phyloP scores from a whole-genome alignment of 2,113 vertebrate species.

The Gila orcuttii region DNA sequence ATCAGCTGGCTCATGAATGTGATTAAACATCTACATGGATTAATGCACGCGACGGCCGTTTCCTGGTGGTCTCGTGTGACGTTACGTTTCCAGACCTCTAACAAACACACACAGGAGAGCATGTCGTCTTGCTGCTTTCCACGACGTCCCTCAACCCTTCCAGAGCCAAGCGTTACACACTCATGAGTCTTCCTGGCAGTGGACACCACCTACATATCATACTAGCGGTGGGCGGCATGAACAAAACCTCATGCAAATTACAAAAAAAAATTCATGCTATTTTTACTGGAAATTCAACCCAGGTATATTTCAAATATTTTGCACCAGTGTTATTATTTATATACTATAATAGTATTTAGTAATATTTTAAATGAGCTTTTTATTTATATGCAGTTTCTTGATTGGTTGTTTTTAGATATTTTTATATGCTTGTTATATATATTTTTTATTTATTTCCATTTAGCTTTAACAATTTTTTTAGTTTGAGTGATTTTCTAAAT shows the following conservation, averaged over 20 bases:
- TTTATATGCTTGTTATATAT: neutral
- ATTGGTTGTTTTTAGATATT: neutral
- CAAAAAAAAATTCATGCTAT: neutral
- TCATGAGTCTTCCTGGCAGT: slow-evolving; percentile 26
- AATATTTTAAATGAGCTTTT: neutral
- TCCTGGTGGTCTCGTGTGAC: slow-evolving; percentile 25
- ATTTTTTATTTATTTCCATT: neutral
- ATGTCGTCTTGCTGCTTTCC: slow-evolving; percentile 30
- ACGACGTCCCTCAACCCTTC: neutral
- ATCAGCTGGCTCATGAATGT: neutral
- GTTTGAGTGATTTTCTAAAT: no score
- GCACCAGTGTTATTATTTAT: neutral
- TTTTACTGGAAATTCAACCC: neutral
- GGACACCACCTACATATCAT: slow-evolving; percentile 11
- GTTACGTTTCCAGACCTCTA: slow-evolving; percentile 15
- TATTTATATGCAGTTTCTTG: neutral
- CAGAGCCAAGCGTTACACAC: neutral
- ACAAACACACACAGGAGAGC: slow-evolving; percentile 23
- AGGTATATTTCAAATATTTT: neutral
- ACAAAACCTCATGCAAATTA: neutral
- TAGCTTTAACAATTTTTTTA: neutral
- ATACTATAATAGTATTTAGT: neutral
- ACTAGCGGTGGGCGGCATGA: neutral
- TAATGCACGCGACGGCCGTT: slow-evolving; percentile 12
- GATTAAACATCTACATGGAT: neutral